Base-by-base conservation (phyloP, 2,888 invertebrate genomes). In the Gastrophysa polygoni region DNA sequence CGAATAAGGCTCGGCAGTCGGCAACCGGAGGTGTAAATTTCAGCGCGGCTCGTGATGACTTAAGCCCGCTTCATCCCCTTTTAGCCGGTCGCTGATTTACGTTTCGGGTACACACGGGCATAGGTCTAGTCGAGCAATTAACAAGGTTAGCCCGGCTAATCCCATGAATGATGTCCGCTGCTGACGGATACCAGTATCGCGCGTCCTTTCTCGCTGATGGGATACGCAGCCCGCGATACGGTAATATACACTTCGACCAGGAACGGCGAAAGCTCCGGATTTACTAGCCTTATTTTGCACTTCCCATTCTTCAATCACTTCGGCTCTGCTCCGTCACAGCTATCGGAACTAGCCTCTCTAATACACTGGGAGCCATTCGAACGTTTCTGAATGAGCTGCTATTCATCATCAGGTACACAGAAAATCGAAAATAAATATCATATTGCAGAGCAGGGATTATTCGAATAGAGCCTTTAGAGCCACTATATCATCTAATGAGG, bases 111-210 rank as follows among this genome's bases (percentile, higher is more conserved):
- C 75, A 77, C 75, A 76, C 75, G 74, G 73, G 75, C 74, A 73
- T 76, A 76, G 78, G 78, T 77, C 79, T 80, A 78, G 78, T 75
- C 76, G 77, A 78, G 82, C 82, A 83, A 83, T 83, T 83, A 83
- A 82, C 82, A 82, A 81, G 81, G 81, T 82, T 82, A 81, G 81
- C 81, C 78, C 70, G 78, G 81, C 79, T 83, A 82, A 83, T 82
- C 83, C 82, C 79, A 79, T 83, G 82, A 83, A 82, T 82, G 82
- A 83, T 83, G 82, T 80, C 78, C 79, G 76, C 75, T 67, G 71
- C 77, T 78, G 79, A 80, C 78, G 77, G 78, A 80, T 79, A 74
- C 77, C 70, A 69, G 65, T 66, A 71, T 72, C 71, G 69, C 71
- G 68, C 72, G 43, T n/a, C n/a, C n/a, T n/a, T n/a, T n/a, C n/a